Conservation (phyloP, 2,888 invertebrate genomes). For the Cylindroiulus punctatus region DNA sequence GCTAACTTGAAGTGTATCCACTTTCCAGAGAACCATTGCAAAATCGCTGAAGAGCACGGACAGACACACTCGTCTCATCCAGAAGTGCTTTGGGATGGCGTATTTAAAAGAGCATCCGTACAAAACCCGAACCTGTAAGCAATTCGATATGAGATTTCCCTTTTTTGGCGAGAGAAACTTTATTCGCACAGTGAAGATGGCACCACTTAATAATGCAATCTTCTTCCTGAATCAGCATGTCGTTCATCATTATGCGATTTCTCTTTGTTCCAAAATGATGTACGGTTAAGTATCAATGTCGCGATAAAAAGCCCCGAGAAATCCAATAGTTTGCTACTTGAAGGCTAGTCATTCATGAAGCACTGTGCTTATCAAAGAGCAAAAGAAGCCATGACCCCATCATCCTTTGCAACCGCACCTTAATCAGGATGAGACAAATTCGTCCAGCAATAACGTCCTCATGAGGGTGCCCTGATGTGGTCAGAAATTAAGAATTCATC, state of each 20-base stretch:
- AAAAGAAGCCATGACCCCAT: background rate
- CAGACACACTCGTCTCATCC: constrained; percentile 28
- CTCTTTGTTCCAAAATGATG: background rate
- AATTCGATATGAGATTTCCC: background rate
- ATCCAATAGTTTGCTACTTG: background rate
- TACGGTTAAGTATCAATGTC: background rate
- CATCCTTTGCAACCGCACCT: background rate
- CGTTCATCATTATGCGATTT: background rate
- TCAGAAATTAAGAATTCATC: background rate
- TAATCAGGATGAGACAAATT: background rate
- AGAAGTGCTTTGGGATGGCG: background rate
- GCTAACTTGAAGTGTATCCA: constrained; percentile 44
- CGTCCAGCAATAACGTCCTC: background rate
- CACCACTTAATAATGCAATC: constrained; percentile 22
- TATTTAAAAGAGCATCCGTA: background rate
- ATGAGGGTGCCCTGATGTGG: background rate
- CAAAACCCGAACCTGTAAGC: background rate
- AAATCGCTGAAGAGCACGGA: constrained; percentile 45
- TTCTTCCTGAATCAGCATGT: constrained; percentile 28
- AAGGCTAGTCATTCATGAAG: background rate
- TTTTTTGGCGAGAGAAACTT: background rate
- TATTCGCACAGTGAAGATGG: background rate
- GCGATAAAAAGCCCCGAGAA: background rate
- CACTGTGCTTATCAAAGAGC: background rate
- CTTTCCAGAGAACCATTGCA: background rate